These are phyloP conservation scores for Perccottus glenii DNA, from an alignment of 2,113 vertebrate genomes.

Conservation along the genomic window DNA sequence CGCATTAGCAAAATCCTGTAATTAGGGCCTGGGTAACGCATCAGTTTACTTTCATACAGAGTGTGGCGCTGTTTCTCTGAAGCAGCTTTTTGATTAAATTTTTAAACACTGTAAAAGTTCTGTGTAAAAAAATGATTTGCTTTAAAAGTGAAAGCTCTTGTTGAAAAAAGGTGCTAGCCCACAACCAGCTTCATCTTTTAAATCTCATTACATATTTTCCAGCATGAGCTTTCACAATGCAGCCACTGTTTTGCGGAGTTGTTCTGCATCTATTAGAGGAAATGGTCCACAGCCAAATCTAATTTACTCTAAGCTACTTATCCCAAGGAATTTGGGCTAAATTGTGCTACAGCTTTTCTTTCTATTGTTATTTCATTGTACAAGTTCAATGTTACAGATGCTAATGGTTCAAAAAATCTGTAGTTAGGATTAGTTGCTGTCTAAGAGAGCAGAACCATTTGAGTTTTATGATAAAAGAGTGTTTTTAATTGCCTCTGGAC, in stretches of 20 bases:
- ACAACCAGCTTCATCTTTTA: too few relatives aligned
- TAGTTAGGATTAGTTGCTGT: too few relatives aligned
- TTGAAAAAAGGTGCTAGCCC: background rate
- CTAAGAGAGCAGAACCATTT: too few relatives aligned
- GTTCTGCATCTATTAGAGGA: background rate
- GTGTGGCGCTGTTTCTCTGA: background rate
- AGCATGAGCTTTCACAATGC: background rate
- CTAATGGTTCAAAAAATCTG: too few relatives aligned
- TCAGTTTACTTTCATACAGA: background rate
- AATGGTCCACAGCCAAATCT: constrained; percentile 1
- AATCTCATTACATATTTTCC: too few relatives aligned
- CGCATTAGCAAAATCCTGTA: background rate
- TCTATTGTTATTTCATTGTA: background rate
- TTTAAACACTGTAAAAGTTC: background rate
- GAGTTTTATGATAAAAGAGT: too few relatives aligned
- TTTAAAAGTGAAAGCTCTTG: background rate
- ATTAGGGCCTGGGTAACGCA: background rate
- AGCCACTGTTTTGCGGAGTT: background rate
- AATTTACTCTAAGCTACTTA: constrained; percentile 1
- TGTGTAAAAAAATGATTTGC: too few relatives aligned
- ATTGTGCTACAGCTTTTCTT: background rate
- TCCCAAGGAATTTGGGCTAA: background rate
- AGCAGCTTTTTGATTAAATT: background rate
- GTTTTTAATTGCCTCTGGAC: too few relatives aligned
- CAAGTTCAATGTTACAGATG: too few relatives aligned